Evolutionary conservation across 2,888 invertebrate genomes (phyloP), one percentile per base, ranked within the genome.

Genomic region (Cotesia congregata): DNA sequence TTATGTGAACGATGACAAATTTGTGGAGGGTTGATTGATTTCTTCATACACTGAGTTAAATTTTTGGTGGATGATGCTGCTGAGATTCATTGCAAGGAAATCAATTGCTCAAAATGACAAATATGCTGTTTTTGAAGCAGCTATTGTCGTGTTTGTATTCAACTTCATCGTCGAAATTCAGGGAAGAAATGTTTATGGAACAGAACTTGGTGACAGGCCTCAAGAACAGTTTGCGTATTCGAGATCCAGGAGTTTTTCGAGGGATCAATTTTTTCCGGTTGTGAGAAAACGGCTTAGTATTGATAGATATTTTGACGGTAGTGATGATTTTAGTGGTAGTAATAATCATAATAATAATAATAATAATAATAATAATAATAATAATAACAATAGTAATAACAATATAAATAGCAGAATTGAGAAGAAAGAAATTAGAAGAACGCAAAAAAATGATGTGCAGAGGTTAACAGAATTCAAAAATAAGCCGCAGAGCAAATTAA

Each of bases 171-270:
- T 68, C 9, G 17, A 20, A 30, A 62, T 30, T 20, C 9, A 76
- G 12, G 68, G 62, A 67, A 39, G 72, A 68, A 72, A 72, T 72
- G 60, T 76, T 41, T 62, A 76, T 40, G n/a, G 39, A 67, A 65
- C 62, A 5, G 38, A 61, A 15, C 3, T 40, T 20, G 67, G 60
- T 68, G 60, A 76, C n/a, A 40, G 60, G 39, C 40, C 40, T 12
- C 12, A n/a, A 40, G 72, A 61, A 6, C 65, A 68, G 17, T 62
- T 67, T 67, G 68, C 61, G 39, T 68, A 76, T 17, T 68, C 76
- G 5, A n/a, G 67, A 72, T 76, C 12, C 1, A 50, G 72, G 68
- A 72, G 40, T 17, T 60, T 39, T 39, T 30, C 67, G 38, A 9
- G 59, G 20, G 68, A 60, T 39, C 68, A 62, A 72, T 72, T 62